Evolutionary conservation across 2,113 vertebrate genomes (phyloP).

Genomic region (Gambusia holbrooki): DNA sequence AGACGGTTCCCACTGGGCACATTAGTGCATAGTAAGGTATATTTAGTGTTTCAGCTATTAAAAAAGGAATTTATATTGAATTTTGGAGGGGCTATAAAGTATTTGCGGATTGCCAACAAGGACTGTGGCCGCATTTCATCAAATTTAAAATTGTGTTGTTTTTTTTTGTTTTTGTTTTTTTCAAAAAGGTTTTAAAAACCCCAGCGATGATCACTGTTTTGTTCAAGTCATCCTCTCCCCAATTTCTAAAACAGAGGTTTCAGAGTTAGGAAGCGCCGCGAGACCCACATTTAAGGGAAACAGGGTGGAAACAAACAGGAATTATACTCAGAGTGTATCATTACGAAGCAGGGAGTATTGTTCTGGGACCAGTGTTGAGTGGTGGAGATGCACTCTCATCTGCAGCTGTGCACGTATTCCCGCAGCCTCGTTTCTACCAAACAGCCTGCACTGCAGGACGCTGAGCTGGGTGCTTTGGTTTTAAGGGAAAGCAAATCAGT

Average conservation of each 20-base stretch:
- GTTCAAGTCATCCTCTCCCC: background rate
- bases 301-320: constrained; percentile 13
- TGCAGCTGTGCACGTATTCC: constrained; percentile 47
- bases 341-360: background rate
- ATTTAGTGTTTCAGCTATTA: too few species aligned
- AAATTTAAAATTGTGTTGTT: too few species aligned
- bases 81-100: too few species aligned
- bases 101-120: too few species aligned
- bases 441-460: constrained; percentile 28
- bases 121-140: too few species aligned
- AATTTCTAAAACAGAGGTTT: background rate
- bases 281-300: constrained; percentile 14
- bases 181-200: background rate
- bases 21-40: too few species aligned
- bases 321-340: background rate
- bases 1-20: too few species aligned
- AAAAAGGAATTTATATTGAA: too few species aligned
- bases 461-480: constrained; percentile 27
- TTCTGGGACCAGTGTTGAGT: constrained; percentile 33
- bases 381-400: constrained; percentile 1
- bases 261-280: constrained; percentile 6
- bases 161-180: background rate
- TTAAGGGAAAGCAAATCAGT: constrained; percentile 46
- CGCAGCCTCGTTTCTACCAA: constrained; percentile 38
- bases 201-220: background rate